Conservation (phyloP, 1,140 invertebrate genomes). For the Ruditapes philippinarum region DNA sequence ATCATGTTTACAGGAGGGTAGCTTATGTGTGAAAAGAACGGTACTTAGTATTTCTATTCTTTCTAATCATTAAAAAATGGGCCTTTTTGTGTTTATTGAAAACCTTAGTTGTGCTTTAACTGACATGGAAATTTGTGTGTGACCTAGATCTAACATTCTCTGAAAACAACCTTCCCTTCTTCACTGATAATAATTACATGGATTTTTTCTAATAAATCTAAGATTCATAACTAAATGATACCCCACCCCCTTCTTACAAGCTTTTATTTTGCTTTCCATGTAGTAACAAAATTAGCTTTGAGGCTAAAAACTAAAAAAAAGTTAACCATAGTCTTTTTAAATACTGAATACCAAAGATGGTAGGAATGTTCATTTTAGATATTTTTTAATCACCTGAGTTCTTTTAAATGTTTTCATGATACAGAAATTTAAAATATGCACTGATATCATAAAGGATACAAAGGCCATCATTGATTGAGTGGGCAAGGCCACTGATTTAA, state of each 20-base stretch:
- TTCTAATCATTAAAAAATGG: slow-evolving; percentile 13
- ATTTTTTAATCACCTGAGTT: too few relatives aligned
- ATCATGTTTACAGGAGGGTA: slow-evolving; percentile 30
- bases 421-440: too few relatives aligned
- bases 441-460: too few relatives aligned
- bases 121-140: neutral
- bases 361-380: too few relatives aligned
- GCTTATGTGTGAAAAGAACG: slow-evolving; percentile 30
- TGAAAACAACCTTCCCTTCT: slow-evolving; percentile 9
- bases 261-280: neutral
- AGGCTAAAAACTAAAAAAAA: too few relatives aligned
- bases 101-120: neutral
- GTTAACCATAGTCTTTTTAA: too few relatives aligned
- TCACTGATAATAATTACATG: neutral
- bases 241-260: neutral
- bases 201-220: neutral
- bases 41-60: slow-evolving; percentile 10
- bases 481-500: too few relatives aligned
- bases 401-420: too few relatives aligned
- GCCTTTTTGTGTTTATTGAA: neutral
- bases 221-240: neutral
- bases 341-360: too few relatives aligned
- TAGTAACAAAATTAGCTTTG: neutral
- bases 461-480: too few relatives aligned
- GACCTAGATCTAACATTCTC: neutral